Evolutionary conservation across 2,113 vertebrate genomes (phyloP).

Genomic region (Columba livia): DNA sequence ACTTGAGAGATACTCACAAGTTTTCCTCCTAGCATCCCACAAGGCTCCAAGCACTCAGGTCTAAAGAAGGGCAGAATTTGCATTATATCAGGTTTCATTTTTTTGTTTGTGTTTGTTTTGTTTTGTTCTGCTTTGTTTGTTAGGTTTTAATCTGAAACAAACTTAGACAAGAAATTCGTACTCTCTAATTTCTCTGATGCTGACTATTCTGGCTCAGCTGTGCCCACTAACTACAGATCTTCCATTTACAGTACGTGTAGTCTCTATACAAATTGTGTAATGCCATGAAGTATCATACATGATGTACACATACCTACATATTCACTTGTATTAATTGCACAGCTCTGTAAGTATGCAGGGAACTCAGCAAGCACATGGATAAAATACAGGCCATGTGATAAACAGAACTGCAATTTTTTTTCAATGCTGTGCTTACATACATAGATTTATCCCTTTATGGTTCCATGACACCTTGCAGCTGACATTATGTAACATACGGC

Average conservation of each 20-base stretch:
- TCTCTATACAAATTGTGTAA: neutral
- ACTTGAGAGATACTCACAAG: neutral
- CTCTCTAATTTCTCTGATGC: no score
- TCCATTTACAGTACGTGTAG: neutral
- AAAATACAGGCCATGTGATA: neutral
- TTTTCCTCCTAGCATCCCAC: neutral
- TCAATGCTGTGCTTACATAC: neutral
- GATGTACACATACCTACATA: neutral
- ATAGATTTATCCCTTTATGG: neutral
- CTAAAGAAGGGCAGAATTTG: neutral
- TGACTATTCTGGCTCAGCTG: neutral
- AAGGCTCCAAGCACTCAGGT: neutral
- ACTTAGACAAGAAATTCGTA: neutral
- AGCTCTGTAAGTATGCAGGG: neutral
- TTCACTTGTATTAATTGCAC: neutral
- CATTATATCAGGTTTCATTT: no score
- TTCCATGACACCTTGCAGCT: neutral
- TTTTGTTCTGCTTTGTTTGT: neutral
- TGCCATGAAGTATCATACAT: neutral
- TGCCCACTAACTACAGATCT: neutral
- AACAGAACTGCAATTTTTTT: neutral
- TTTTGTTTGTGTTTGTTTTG: no score
- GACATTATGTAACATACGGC: neutral
- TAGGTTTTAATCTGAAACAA: neutral
- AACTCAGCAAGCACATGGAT: neutral